Evolutionary conservation across 2,888 invertebrate species (phyloP).

Genomic region (Pyralis farinalis): DNA sequence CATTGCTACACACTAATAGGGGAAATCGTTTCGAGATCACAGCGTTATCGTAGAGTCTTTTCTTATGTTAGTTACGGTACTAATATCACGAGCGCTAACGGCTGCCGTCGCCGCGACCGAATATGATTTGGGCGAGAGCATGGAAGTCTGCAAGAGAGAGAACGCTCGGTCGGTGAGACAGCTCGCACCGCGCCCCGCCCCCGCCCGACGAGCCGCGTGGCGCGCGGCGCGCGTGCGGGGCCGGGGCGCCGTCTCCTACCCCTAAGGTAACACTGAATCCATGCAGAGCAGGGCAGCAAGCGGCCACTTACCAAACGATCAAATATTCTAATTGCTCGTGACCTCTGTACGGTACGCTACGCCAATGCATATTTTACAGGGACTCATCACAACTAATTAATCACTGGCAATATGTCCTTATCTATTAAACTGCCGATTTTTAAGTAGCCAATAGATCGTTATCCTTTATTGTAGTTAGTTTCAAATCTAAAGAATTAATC

Average conservation of each 20-base stretch:
- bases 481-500: no score
- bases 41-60: slow-evolving; percentile 65
- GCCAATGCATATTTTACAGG: background rate
- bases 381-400: background rate
- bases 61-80: slow-evolving; percentile 62
- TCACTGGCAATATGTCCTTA: no score
- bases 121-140: slow-evolving; percentile 88
- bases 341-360: background rate
- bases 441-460: no score
- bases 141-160: slow-evolving; percentile 87
- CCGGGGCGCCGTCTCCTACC: no score
- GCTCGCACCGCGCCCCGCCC: slow-evolving; percentile 6
- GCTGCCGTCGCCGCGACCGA: slow-evolving; percentile 81
- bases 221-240: no score
- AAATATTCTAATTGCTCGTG: slow-evolving; percentile 11
- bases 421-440: no score
- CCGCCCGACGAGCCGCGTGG: no score
- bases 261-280: slow-evolving; percentile 30
- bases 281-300: slow-evolving; percentile 41
- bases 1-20: slow-evolving; percentile 58
- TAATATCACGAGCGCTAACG: slow-evolving; percentile 71
- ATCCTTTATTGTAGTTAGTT: no score
- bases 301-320: slow-evolving; percentile 30
- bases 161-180: slow-evolving; percentile 53
- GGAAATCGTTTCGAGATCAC: slow-evolving; percentile 68